A percentile compares a stretch with the other conserved stretches of the same genome.
Conservation (phyloP, 2,888 invertebrate genomes). For the Platynereis dumerilii region DNA sequence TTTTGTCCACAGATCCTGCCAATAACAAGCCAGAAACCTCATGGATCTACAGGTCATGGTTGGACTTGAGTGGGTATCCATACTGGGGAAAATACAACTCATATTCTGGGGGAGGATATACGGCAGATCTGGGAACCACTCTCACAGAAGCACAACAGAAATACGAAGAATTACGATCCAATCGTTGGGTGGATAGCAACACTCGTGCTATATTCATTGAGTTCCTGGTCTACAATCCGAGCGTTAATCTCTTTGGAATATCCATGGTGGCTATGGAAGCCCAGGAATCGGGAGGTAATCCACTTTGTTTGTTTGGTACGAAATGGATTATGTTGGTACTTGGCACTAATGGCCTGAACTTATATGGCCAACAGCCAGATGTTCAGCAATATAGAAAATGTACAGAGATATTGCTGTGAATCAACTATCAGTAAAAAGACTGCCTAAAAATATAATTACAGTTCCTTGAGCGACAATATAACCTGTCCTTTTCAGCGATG, state of each 20-base stretch:
- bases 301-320: no score
- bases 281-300: conserved; percentile 41
- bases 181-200: conserved; percentile 60
- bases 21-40: conserved; percentile 4
- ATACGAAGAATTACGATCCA: conserved; percentile 23
- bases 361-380: no score
- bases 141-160: conserved; percentile 11
- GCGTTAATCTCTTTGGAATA: conserved; percentile 43
- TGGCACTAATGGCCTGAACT: not conserved
- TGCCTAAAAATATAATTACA: no score
- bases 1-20: not conserved
- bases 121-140: conserved; percentile 48
- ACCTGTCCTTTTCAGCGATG: conserved; percentile 9
- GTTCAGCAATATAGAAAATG: no score
- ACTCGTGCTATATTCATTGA: conserved; percentile 64
- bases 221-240: conserved; percentile 63
- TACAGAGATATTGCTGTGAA: no score
- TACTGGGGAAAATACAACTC: conserved; percentile 54
- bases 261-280: conserved; percentile 42
- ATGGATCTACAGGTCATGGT: conserved; percentile 49
- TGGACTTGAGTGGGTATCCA: conserved; percentile 56
- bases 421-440: no score
- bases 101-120: conserved; percentile 64
- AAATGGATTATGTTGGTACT: not conserved
- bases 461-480: no score